Conservation (phyloP, 2,888 invertebrate genomes). For the Protonemura montana region DNA sequence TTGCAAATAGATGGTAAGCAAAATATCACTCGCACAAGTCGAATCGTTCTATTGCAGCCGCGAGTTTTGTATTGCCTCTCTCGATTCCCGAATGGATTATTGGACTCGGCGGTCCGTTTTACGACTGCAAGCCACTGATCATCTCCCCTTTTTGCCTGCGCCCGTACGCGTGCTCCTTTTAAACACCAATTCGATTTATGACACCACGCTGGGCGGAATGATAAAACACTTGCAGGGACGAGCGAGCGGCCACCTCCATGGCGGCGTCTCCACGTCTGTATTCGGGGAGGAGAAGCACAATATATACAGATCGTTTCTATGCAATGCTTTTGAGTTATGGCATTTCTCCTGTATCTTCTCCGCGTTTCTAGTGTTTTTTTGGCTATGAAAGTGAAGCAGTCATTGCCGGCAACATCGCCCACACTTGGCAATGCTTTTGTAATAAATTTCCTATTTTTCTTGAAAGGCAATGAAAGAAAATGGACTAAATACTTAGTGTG, state of each 20-base stretch:
- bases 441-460: not conserved
- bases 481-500: not conserved
- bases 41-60: constrained; percentile 14
- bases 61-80: constrained; percentile 8
- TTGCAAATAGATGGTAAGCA: not conserved
- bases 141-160: constrained; percentile 24
- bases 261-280: constrained; percentile 19
- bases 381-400: constrained; percentile 30
- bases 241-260: not conserved
- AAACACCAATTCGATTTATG: constrained; percentile 44
- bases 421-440: not conserved
- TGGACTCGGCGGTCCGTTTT: constrained; percentile 24
- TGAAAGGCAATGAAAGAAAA: not conserved
- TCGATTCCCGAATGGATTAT: constrained; percentile 14
- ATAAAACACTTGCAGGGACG: constrained; percentile 35
- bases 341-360: constrained; percentile 9
- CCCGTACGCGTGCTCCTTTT: constrained; percentile 24
- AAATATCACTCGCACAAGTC: not conserved
- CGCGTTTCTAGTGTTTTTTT: constrained; percentile 20
- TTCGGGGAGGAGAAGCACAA: constrained; percentile 31
- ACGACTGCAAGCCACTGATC: constrained; percentile 43
- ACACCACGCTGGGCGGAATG: constrained; percentile 39
- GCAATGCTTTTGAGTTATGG: constrained; percentile 23
- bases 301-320: constrained; percentile 33
- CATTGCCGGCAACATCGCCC: not conserved